Evolutionary conservation across 2,797 vertebrate species (phyloP).

Genomic region (Tokudaia muenninki): DNA sequence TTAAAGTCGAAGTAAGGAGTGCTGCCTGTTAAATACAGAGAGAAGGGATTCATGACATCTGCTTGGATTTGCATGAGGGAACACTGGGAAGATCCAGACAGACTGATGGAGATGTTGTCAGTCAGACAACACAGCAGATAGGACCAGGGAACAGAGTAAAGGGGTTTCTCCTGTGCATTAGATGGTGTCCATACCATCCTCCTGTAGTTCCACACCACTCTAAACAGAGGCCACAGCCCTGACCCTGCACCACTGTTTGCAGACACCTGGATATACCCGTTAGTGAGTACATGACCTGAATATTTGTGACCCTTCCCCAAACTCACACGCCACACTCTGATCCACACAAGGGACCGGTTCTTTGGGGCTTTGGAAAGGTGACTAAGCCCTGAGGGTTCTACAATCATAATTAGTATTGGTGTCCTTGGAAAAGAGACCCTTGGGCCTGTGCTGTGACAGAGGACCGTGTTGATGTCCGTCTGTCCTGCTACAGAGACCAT

Average conservation of each 20-base stretch:
- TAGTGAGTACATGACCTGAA: too few relatives aligned
- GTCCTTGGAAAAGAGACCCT: background rate
- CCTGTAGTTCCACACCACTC: background rate
- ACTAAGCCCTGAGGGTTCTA: background rate
- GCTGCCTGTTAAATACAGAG: background rate
- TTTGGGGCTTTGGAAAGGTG: background rate
- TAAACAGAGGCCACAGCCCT: background rate
- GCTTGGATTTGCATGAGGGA: background rate
- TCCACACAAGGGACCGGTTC: background rate
- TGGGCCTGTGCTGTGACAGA: background rate
- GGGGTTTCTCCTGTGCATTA: background rate
- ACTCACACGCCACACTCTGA: background rate
- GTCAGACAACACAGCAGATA: background rate
- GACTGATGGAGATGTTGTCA: background rate
- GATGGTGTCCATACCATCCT: background rate
- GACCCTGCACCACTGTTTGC: background rate
- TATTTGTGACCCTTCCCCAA: background rate
- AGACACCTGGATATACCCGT: background rate
- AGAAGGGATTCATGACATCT: background rate
- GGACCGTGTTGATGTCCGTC: background rate
- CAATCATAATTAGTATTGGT: rapidly evolving
- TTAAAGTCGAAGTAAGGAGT: background rate
- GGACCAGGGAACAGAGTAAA: background rate
- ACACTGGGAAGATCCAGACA: background rate
- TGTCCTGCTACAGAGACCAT: background rate